These are phyloP conservation scores for Archivesica marissinica DNA, from an alignment of 1,140 invertebrate species.

Conservation along the genomic window DNA sequence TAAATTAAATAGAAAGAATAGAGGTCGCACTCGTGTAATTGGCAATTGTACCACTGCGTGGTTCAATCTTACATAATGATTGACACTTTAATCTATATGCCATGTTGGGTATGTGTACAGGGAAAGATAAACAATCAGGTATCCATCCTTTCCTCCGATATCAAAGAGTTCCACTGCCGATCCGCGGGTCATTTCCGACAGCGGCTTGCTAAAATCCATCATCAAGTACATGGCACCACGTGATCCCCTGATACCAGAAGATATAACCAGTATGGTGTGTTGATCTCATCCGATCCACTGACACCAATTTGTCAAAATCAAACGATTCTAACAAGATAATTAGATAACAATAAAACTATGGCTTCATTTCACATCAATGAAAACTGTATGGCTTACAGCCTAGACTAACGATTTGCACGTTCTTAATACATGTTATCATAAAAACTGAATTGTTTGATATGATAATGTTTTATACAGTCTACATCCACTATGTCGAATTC, in stretches of 20 bases:
- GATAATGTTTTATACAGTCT: no score
- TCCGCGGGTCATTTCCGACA: conserved; percentile 12
- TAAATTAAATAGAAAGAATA: not conserved
- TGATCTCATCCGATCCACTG: not conserved
- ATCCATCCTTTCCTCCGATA: not conserved
- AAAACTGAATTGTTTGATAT: no score
- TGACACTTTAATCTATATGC: not conserved
- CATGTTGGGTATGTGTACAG: not conserved
- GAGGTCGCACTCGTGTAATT: not conserved
- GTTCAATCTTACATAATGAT: not conserved
- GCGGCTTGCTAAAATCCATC: not conserved
- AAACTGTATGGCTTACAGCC: no score
- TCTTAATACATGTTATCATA: no score
- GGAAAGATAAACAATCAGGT: not conserved
- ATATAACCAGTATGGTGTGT: not conserved
- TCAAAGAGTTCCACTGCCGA: not conserved
- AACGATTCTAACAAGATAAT: not conserved
- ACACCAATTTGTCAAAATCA: conserved; percentile 27
- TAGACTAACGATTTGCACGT: no score
- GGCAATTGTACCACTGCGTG: no score
- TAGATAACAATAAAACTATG: not conserved
- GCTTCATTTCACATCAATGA: no score
- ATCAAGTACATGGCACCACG: not conserved
- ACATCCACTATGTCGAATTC: no score
- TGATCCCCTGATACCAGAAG: not conserved